Conservation (phyloP, 2,797 vertebrate genomes). For the Menidia menidia region DNA sequence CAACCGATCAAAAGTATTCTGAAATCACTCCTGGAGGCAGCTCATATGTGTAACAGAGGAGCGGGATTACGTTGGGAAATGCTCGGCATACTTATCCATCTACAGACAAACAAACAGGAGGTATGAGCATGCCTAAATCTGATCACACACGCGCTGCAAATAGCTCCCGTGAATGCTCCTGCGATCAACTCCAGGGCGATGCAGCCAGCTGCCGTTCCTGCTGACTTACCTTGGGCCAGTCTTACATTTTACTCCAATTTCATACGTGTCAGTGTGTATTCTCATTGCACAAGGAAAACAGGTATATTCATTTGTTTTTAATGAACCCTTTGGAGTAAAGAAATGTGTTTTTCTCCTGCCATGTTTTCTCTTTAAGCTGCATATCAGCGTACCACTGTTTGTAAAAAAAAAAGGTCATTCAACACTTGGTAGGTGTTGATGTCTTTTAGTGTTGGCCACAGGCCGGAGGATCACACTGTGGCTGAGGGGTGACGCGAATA, state of each 20-base stretch:
- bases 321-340: background rate
- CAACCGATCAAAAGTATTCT: constrained; percentile 12
- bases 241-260: constrained; percentile 14
- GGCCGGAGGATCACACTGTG: too few species aligned
- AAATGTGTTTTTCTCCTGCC: background rate
- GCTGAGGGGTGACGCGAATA: too few species aligned
- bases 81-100: constrained; percentile 52
- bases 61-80: constrained; percentile 45
- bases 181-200: background rate
- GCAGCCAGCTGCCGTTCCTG: background rate
- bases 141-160: constrained; percentile 41
- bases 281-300: background rate
- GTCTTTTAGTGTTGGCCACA: too few species aligned
- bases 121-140: constrained; percentile 23
- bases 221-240: background rate
- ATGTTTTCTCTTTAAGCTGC: background rate
- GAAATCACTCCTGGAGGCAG: constrained; percentile 22
- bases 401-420: background rate
- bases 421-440: too few species aligned
- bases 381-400: background rate
- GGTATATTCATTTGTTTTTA: background rate
- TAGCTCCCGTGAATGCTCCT: constrained; percentile 15
- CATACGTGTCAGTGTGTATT: background rate
- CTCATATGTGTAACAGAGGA: constrained; percentile 18
- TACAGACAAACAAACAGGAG: constrained; percentile 22